Evolutionary conservation across 2,797 vertebrate species (phyloP), one percentile per base, ranked within the genome.

Genomic region (Clarias pachynema): DNA sequence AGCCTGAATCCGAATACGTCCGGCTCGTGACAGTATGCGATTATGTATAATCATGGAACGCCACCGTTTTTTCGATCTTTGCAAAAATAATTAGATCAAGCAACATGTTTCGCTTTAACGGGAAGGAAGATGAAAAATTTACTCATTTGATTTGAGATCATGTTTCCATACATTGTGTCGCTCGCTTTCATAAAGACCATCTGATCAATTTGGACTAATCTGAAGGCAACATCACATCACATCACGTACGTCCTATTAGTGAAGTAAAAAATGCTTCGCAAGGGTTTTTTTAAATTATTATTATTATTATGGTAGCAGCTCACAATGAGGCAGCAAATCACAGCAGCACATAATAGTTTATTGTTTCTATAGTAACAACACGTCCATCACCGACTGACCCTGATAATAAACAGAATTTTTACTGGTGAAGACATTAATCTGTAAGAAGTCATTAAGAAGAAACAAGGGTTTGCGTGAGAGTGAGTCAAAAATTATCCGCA

Each of bases 1-100:
- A 6, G 16, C 62, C 29, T 26, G 4, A 56, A 81, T 68, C 63
- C 56, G 79, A 26, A 29, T 81, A 20, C 8, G 40, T 49, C 9
- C 60, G 31, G 34, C 16, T 68, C 12, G 18, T 56, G 26, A 56
- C 79, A 34, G 56, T 69, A 4, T 57, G 49, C 65, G 57, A 81
- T 81, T 68, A 81, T n/a, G 65, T n/a, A 20, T 69, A 69, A 81
- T 81, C 79, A 81, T 40, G 66, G 37, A 9, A 81, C 12, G 56
- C 26, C 26, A 16, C 40, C 29, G 6, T 69, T 56, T 69, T 56
- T 65, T 34, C 79, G 20, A 53, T 66, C n/a, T 81, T 29, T 53
- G 15, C 7, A 0, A 20, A 44, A 44, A 66, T 29, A 81, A 81
- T 56, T 56, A 1, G 29, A 56, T 34, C 79, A 15, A 1, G 63